Evolutionary conservation across 2,888 invertebrate genomes (phyloP).

Genomic region (Xestia sexstrigata): DNA sequence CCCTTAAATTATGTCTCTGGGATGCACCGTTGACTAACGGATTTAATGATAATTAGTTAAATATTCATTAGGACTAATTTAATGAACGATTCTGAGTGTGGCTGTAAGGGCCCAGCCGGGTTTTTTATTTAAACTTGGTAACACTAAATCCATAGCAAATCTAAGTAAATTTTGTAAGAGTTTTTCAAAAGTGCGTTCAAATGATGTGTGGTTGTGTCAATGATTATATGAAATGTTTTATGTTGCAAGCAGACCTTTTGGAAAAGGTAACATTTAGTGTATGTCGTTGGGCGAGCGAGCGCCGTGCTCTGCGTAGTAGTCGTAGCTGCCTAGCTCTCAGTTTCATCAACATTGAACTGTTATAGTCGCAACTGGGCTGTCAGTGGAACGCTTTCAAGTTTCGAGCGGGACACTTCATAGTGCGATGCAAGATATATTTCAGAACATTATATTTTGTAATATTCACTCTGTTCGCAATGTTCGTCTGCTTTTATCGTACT

Average conservation of each 20-base stretch:
- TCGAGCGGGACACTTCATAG: neutral
- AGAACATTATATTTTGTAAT: neutral
- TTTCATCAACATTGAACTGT: neutral
- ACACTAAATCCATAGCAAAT: too few relatives aligned
- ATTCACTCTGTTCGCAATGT: neutral
- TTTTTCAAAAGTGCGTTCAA: neutral
- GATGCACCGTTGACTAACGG: too few relatives aligned
- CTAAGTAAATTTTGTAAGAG: neutral
- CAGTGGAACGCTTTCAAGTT: neutral
- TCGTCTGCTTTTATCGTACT: neutral
- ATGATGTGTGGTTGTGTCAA: neutral
- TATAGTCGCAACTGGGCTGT: neutral
- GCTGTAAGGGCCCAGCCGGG: too few relatives aligned
- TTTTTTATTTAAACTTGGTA: too few relatives aligned
- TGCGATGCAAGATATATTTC: neutral
- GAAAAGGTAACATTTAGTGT: conserved; percentile 63
- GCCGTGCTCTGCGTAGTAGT: neutral
- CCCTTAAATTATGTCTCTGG: too few relatives aligned
- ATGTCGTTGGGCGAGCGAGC: neutral
- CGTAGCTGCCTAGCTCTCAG: conserved; percentile 4
- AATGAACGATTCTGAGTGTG: too few relatives aligned
- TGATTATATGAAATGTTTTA: conserved; percentile 39
- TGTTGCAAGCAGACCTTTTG: conserved; percentile 69
- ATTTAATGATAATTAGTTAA: too few relatives aligned
- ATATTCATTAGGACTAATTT: too few relatives aligned